Conservation (phyloP, 2,888 invertebrate species). For the Phania funesta region DNA sequence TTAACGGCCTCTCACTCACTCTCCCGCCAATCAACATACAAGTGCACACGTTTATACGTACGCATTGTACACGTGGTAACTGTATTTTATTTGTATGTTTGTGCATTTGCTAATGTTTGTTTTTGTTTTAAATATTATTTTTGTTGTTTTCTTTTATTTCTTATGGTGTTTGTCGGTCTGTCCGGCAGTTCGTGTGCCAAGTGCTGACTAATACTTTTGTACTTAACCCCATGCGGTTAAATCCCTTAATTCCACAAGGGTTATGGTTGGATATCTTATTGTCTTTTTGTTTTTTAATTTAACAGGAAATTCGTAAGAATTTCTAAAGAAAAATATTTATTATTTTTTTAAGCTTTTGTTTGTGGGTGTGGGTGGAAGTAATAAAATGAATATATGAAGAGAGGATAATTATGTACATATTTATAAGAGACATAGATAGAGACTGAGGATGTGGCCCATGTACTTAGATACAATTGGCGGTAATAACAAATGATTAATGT, state of each 20-base stretch:
- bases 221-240: slow-evolving; percentile 63
- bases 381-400: not conserved
- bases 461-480: not conserved
- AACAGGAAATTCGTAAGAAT: slow-evolving; percentile 53
- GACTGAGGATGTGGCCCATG: not conserved
- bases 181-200: slow-evolving; percentile 16
- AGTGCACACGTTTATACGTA: not conserved
- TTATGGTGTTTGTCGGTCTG: slow-evolving; percentile 66
- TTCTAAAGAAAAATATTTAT: slow-evolving; percentile 23
- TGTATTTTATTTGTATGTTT: slow-evolving; percentile 27
- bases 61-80: slow-evolving; percentile 27
- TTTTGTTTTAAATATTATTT: slow-evolving; percentile 37
- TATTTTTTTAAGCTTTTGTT: slow-evolving; percentile 11
- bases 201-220: slow-evolving; percentile 62
- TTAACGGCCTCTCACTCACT: not conserved
- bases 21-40: not conserved
- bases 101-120: slow-evolving; percentile 31
- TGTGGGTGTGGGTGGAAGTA: slow-evolving; percentile 28
- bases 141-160: slow-evolving; percentile 51
- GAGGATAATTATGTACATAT: not conserved
- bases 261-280: slow-evolving; percentile 35
- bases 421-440: not conserved
- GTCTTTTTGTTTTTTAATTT: slow-evolving; percentile 22
- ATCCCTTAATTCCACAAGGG: slow-evolving; percentile 61
- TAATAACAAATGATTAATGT: slow-evolving; percentile 33